Evolutionary conservation across 2,888 invertebrate species (phyloP).

Genomic region (Globia sparganii): DNA sequence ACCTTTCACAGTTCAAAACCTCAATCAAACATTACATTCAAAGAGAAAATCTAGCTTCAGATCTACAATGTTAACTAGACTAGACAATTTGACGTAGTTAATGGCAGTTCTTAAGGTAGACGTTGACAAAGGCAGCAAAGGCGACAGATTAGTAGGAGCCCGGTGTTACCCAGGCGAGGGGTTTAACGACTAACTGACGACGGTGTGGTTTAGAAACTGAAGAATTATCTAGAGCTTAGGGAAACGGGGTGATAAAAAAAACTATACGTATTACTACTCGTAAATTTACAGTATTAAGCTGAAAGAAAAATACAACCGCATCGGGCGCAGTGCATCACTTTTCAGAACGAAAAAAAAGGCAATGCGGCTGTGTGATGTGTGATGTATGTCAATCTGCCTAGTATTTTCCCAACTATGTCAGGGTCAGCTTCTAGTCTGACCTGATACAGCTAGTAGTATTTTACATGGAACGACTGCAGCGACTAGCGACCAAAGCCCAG

Average conservation of each 20-base stretch:
- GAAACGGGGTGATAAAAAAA: not conserved
- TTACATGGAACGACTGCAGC: not conserved
- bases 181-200: constrained; percentile 54
- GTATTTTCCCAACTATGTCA: not conserved
- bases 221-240: constrained; percentile 42
- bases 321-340: no score
- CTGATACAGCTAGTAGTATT: no score
- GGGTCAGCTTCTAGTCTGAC: not conserved
- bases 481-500: no score
- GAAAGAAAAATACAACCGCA: not conserved
- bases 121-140: constrained; percentile 66
- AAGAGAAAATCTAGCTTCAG: constrained; percentile 39
- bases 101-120: constrained; percentile 65
- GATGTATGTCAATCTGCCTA: no score
- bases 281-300: not conserved
- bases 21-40: not conserved
- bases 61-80: constrained; percentile 35
- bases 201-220: constrained; percentile 45
- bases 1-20: not conserved
- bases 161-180: constrained; percentile 14
- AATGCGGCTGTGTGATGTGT: not conserved
- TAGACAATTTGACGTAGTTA: constrained; percentile 58
- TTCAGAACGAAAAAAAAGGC: not conserved
- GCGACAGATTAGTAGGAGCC: constrained; percentile 60
- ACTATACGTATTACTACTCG: not conserved